A percentile compares a stretch with the other conserved stretches of the same genome.
Conservation (phyloP, 1,140 invertebrate genomes). For the Bactericera cockerelli region DNA sequence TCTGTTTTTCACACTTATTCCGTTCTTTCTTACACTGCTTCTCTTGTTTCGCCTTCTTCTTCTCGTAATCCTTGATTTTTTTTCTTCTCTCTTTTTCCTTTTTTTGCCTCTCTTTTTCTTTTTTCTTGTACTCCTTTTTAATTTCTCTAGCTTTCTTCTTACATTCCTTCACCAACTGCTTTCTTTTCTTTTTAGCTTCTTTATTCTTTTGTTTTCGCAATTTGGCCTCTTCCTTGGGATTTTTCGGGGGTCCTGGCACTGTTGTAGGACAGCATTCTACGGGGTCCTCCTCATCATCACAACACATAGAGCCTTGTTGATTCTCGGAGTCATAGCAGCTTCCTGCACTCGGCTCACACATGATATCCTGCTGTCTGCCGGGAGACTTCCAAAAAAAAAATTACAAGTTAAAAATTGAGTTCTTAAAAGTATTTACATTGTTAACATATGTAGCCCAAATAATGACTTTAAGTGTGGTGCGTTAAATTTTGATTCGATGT, state of each 20-base stretch:
- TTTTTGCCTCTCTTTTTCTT: background rate
- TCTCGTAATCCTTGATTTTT: slow-evolving; percentile 1
- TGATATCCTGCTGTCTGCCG: too few species aligned
- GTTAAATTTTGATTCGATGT: too few species aligned
- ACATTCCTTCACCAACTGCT: background rate
- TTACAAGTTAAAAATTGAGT: too few species aligned
- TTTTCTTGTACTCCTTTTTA: background rate
- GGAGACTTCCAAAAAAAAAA: too few species aligned
- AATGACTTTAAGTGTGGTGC: too few species aligned
- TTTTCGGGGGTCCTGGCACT: background rate
- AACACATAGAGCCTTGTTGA: too few species aligned
- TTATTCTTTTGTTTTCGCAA: background rate
- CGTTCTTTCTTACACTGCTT: slow-evolving; percentile 4
- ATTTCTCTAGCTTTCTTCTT: slow-evolving; percentile 1
- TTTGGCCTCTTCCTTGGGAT: slow-evolving; percentile 6
- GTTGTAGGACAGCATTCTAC: too few species aligned
- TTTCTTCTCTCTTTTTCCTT: slow-evolving; percentile 1
- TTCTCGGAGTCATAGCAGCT: background rate
- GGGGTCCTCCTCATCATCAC: too few species aligned
- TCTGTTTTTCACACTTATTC: background rate
- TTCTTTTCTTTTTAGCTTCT: background rate
- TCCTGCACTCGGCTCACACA: slow-evolving; percentile 1
- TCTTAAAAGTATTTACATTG: too few species aligned
- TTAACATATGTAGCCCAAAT: too few species aligned
- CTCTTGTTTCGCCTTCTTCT: slow-evolving; percentile 4